A percentile compares a stretch with the other conserved stretches of the same genome.
Conservation (phyloP, 1,140 invertebrate genomes). For the Atopsyche davidsoni region DNA sequence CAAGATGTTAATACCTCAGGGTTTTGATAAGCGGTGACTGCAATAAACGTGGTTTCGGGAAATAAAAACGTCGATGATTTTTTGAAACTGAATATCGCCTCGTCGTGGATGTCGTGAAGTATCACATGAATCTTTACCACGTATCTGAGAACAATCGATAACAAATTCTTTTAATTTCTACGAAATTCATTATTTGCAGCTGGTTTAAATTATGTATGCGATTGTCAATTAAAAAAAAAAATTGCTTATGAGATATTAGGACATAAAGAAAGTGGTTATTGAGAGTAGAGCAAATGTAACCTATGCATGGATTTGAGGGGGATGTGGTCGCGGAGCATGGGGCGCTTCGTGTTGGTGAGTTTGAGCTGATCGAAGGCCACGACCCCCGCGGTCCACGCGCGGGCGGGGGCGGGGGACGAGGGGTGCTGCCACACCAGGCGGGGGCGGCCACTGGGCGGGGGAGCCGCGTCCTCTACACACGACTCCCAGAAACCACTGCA, state of each 20-base stretch:
- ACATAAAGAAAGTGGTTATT: no score
- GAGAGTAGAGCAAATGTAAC: no score
- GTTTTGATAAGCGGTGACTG: constrained; percentile 19
- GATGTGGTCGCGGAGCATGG: constrained; percentile 12
- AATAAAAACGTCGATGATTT: constrained; percentile 5
- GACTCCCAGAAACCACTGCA: constrained; percentile 10
- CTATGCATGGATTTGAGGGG: constrained; percentile 16
- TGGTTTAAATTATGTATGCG: neutral
- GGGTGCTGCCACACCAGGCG: constrained; percentile 5
- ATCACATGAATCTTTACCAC: constrained; percentile 15
- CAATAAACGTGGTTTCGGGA: constrained; percentile 17
- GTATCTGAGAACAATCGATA: constrained; percentile 14
- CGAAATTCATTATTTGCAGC: neutral
- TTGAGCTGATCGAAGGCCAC: constrained; percentile 17
- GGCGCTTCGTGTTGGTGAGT: constrained; percentile 12
- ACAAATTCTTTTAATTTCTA: no score
- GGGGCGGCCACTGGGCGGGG: neutral
- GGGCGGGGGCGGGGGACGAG: constrained; percentile 1
- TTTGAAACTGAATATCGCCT: neutral
- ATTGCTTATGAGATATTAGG: no score
- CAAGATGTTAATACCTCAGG: constrained; percentile 4
- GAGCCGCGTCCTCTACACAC: neutral
- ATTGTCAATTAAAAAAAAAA: constrained; percentile 1
- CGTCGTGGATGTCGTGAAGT: neutral
- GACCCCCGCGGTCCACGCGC: neutral